Conservation (phyloP, 2,888 invertebrate species). For the Frankliniella fusca region DNA sequence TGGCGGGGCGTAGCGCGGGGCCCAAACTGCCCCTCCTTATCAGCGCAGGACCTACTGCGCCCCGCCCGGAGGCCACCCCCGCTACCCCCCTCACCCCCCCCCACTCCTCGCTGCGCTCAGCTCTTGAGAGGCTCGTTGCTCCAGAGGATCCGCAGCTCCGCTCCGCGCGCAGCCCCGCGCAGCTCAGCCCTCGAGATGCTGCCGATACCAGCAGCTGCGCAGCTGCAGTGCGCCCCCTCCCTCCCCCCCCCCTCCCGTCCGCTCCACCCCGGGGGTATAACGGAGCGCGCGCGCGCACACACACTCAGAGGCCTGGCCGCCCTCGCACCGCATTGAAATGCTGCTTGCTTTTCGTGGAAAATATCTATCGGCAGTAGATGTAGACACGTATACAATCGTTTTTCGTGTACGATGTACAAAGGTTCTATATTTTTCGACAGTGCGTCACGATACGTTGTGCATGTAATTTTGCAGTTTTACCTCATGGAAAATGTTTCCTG, state of each 20-base stretch:
- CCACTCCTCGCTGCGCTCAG: not conserved
- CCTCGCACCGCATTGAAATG: not conserved
- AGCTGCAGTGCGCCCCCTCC: conserved; percentile 17
- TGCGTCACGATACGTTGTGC: too few species aligned
- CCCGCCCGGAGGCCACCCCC: conserved; percentile 20
- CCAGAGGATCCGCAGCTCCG: conserved; percentile 6
- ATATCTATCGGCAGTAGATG: too few species aligned
- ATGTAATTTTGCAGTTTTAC: too few species aligned
- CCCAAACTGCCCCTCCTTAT: conserved; percentile 24
- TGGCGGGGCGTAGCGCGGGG: not conserved
- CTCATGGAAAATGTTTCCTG: too few species aligned
- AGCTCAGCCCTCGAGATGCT: conserved; percentile 24
- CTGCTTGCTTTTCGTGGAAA: not conserved
- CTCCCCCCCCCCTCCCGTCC: conserved; percentile 5
- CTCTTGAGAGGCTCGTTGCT: conserved; percentile 21
- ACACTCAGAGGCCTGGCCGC: not conserved
- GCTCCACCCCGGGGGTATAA: not conserved
- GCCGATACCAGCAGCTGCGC: conserved; percentile 24
- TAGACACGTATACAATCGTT: too few species aligned
- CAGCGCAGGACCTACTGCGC: conserved; percentile 14
- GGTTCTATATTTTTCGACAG: too few species aligned
- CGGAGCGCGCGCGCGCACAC: not conserved
- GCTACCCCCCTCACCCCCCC: not conserved
- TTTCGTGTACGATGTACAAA: too few species aligned
- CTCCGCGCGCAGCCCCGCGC: conserved; percentile 15